phyloP scores from a whole-genome alignment of 1,140 invertebrate genomes.

The Orussus abietinus region DNA sequence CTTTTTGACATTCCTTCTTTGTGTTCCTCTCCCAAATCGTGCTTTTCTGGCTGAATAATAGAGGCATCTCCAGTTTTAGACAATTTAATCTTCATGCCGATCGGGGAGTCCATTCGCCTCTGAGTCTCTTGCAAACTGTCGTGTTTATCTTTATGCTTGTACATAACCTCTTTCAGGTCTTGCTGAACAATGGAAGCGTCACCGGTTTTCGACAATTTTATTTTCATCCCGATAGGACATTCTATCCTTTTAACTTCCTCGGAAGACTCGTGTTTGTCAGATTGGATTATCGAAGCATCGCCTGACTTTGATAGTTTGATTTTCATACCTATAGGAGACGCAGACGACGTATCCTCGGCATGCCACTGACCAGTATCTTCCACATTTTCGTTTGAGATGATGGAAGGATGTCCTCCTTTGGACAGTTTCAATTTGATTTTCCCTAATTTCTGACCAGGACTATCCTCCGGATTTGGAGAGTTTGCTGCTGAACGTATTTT shows the following conservation, averaged over 20 bases:
- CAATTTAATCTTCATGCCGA: conserved; percentile 40
- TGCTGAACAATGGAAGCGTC: conserved; percentile 35
- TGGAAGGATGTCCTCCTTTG: conserved; percentile 47
- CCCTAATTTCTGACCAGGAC: conserved; percentile 46
- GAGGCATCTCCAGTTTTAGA: conserved; percentile 37
- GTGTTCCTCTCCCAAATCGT: conserved; percentile 14
- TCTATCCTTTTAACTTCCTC: no score
- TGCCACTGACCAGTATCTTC: conserved; percentile 36
- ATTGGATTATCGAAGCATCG: conserved; percentile 45
- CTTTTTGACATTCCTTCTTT: conserved; percentile 13
- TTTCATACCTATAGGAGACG: conserved; percentile 48
- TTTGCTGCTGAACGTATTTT: conserved; percentile 48
- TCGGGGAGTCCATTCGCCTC: conserved; percentile 8
- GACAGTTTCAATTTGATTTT: conserved; percentile 51
- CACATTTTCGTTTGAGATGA: conserved; percentile 44
- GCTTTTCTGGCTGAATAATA: conserved; percentile 36
- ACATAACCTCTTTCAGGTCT: no score
- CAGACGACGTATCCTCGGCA: conserved; percentile 37
- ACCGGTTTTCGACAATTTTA: conserved; percentile 43
- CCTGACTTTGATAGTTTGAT: conserved; percentile 48
- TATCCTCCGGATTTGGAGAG: conserved; percentile 51
- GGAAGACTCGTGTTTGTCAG: conserved; percentile 24
- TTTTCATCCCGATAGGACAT: conserved; percentile 48
- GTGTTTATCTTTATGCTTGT: no score
- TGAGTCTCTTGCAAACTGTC: conserved; percentile 26